phyloP scores from a whole-genome alignment of 1,140 invertebrate species.

The Spodoptera frugiperda region DNA sequence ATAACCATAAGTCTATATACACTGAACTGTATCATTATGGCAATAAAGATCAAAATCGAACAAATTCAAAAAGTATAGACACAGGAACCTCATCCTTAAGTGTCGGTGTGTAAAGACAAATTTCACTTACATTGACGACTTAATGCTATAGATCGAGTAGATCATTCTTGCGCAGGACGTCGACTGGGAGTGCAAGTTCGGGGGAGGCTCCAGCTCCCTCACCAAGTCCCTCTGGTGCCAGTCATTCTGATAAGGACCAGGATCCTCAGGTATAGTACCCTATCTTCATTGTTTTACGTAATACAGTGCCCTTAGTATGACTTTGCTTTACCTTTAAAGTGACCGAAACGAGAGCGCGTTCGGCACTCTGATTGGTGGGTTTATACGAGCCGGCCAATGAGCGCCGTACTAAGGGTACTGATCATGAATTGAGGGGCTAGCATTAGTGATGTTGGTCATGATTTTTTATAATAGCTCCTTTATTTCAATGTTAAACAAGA shows the following conservation, averaged over 20 bases:
- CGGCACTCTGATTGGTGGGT: too few relatives aligned
- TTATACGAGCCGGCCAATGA: too few relatives aligned
- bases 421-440: too few relatives aligned
- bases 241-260: constrained; percentile 87
- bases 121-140: constrained; percentile 74
- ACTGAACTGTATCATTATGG: constrained; percentile 47
- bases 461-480: too few relatives aligned
- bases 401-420: too few relatives aligned
- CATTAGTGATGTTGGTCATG: too few relatives aligned
- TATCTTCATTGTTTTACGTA: too few relatives aligned
- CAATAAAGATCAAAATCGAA: constrained; percentile 13
- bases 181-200: constrained; percentile 79
- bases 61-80: background rate
- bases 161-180: constrained; percentile 83
- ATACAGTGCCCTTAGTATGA: too few relatives aligned
- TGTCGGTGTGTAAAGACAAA: constrained; percentile 67
- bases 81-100: background rate
- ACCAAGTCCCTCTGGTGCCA: constrained; percentile 86
- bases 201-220: constrained; percentile 82
- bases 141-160: constrained; percentile 82
- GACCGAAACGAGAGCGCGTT: too few relatives aligned
- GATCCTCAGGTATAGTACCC: constrained; percentile 78
- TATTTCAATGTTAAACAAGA: too few relatives aligned
- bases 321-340: too few relatives aligned
- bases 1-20: constrained; percentile 64